phyloP scores from a whole-genome alignment of 2,888 invertebrate species.

The Pachliopta kotzebuea region DNA sequence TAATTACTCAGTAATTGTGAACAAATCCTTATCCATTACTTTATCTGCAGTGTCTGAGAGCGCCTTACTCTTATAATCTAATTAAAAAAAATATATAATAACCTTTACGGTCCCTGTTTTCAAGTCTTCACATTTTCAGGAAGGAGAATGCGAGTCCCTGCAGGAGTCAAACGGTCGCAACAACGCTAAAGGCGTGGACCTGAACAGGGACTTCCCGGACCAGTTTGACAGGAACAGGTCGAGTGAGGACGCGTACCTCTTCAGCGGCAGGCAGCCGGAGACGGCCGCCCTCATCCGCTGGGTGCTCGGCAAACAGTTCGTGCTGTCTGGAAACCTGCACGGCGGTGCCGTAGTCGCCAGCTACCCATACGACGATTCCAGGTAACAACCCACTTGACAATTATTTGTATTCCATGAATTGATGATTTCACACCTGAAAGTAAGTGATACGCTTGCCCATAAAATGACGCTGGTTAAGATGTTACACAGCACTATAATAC shows the following conservation, averaged over 20 bases:
- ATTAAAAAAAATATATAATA: no score
- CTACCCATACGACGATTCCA: constrained; percentile 96
- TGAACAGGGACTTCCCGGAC: constrained; percentile 97
- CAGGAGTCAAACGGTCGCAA: constrained; percentile 85
- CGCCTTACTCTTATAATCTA: no score
- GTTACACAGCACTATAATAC: no score
- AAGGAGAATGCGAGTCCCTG: constrained; percentile 89
- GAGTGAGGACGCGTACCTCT: constrained; percentile 68
- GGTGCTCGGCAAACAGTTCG: constrained; percentile 93
- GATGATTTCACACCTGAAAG: not conserved
- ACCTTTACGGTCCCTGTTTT: no score
- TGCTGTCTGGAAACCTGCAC: constrained; percentile 95
- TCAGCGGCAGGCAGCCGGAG: constrained; percentile 88
- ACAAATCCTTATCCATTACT: no score
- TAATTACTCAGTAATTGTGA: no score
- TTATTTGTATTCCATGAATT: no score
- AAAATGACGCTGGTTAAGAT: no score
- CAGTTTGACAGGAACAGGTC: constrained; percentile 83
- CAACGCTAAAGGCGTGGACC: constrained; percentile 90
- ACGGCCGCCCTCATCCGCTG: constrained; percentile 93
- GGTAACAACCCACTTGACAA: constrained; percentile 75
- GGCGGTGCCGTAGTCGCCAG: constrained; percentile 99
- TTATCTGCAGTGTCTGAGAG: no score
- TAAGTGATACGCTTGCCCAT: not conserved
- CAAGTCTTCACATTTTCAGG: constrained; percentile 62